Base-by-base conservation (phyloP, 2,113 vertebrate genomes). In the Tricholaema leucomelas region DNA sequence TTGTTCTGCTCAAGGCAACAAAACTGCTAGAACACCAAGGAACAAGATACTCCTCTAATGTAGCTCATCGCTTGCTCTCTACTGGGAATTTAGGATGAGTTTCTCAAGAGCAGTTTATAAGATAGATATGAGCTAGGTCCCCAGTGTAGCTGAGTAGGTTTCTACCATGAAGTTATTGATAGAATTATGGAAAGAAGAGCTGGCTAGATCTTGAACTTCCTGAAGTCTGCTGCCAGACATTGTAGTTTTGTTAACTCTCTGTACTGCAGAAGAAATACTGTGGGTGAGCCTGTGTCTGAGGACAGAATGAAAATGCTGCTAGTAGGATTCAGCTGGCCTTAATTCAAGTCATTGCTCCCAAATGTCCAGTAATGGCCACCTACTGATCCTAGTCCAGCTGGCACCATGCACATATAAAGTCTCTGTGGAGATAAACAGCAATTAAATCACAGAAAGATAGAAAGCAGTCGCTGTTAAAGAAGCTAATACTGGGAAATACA, bases 301-400 rank as follows among this genome's bases (percentile, higher is more conserved):
- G 46, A 59, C 40, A 88, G 70, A 81, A 82, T 66, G 55, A 80
- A 95, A 94, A 95, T 73, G 70, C 35, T 87, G 60, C 64, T n/a
- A 40, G 91, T 76, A 52, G 73, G 63, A 90, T 96, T 95, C 94
- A 95, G 71, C 70, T 94, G 92, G 55, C 81, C 71, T 90, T 76
- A 90, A 90, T 90, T 94, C 93, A 94, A 73, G 35, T 92, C 88
- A 82, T 92, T 90, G 91, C 79, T 94, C 93, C 93, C 92, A 92
- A 88, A 94, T 60, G 93, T 91, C 91, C 92, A 82, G 74, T 93
- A 89, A 95, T 60, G 78, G 86, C 75, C 76, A 93, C 88, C 88
- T 89, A 94, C 90, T 93, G 91, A 94, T 94, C 87, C 75, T 81
- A 36, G 87, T 87, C 93, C 92, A 96, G 87, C 94, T 96, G 94